Conservation (phyloP, 2,888 invertebrate species). For the Tiliacea citrago region DNA sequence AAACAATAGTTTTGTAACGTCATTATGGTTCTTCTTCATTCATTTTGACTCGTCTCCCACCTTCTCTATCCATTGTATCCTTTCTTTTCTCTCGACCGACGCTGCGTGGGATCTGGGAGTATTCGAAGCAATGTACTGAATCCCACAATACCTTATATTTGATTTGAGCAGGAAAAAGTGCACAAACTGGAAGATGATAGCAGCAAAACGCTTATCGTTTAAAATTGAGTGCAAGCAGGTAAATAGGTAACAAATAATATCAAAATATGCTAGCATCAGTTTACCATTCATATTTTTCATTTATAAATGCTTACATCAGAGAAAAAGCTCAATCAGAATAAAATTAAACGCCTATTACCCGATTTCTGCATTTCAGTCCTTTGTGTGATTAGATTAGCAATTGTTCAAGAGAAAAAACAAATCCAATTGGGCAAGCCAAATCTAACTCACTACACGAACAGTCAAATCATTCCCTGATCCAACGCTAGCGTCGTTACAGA, state of each 20-base stretch:
- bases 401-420: background rate
- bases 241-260: background rate
- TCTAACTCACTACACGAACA: background rate
- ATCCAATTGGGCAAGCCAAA: background rate
- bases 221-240: background rate
- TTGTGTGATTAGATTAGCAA: background rate
- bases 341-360: background rate
- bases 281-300: background rate
- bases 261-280: conserved; percentile 1
- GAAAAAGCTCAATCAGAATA: background rate
- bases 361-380: background rate
- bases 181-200: background rate
- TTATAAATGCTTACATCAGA: background rate
- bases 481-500: conserved; percentile 39
- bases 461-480: conserved; percentile 44
- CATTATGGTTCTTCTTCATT: conserved; percentile 84
- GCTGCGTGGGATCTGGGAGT: conserved; percentile 55
- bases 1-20: conserved; percentile 88
- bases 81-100: conserved; percentile 63
- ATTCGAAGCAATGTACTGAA: background rate
- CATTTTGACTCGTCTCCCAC: conserved; percentile 76
- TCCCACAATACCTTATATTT: background rate
- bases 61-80: conserved; percentile 78
- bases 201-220: background rate
- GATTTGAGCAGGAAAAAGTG: conserved; percentile 1